Percentiles rank a stretch among this genome's conserved stretches.
Evolutionary conservation across 2,888 invertebrate genomes (phyloP).

Genomic region (Hypercompe scribonia): DNA sequence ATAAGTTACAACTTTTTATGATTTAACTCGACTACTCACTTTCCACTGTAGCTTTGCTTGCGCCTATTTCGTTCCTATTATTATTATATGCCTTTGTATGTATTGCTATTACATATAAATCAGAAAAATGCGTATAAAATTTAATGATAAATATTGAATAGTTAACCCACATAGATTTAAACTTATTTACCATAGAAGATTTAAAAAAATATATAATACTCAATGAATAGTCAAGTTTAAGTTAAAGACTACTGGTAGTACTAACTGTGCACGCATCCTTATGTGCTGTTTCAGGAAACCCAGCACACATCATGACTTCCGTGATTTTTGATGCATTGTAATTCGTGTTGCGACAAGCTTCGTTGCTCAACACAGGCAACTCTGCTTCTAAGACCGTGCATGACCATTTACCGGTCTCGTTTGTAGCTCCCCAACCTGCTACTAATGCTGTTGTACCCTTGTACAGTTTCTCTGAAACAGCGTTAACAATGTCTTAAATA

Average conservation of each 20-base stretch:
- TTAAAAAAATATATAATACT: not conserved
- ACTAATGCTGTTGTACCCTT: constrained; percentile 90
- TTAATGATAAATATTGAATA: no score
- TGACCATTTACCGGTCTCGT: constrained; percentile 94
- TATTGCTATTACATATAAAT: no score
- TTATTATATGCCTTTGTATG: no score
- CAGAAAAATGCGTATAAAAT: no score
- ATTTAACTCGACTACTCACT: no score
- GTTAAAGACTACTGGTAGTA: not conserved
- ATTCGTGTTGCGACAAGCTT: constrained; percentile 90
- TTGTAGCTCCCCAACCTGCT: constrained; percentile 95
- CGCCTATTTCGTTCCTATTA: no score
- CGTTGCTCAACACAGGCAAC: constrained; percentile 89
- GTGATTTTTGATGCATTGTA: constrained; percentile 94
- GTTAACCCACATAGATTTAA: not conserved
- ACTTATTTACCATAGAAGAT: not conserved
- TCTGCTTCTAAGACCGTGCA: constrained; percentile 94
- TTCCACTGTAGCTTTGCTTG: no score
- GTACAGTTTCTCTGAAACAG: constrained; percentile 87
- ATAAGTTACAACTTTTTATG: no score
- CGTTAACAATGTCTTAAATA: not conserved
- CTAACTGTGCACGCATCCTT: constrained; percentile 94
- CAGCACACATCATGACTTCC: constrained; percentile 95
- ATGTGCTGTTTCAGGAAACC: constrained; percentile 90
- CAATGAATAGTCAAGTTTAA: no score